Conservation (phyloP, 2,888 invertebrate genomes). For the Byasa hedistus region DNA sequence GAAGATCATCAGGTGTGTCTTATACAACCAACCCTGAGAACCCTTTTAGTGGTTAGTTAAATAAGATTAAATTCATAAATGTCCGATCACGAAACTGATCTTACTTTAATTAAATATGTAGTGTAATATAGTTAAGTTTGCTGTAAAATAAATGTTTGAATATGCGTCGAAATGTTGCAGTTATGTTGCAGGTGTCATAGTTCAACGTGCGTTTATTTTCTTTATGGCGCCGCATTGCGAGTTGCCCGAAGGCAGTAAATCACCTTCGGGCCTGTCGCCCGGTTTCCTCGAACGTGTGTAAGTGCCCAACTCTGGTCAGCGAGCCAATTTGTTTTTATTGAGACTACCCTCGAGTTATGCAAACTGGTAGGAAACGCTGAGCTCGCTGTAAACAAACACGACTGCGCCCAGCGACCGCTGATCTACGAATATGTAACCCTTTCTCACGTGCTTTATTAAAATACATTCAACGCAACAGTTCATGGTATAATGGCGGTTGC, state of each 20-base stretch:
- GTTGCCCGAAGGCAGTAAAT: constrained; percentile 61
- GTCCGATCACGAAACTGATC: background rate
- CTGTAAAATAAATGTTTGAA: constrained; percentile 7
- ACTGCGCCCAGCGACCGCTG: constrained; percentile 54
- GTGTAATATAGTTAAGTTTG: background rate
- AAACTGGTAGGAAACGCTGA: constrained; percentile 76
- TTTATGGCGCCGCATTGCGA: constrained; percentile 32
- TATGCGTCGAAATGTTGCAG: constrained; percentile 24
- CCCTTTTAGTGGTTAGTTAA: background rate
- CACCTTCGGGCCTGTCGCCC: constrained; percentile 67
- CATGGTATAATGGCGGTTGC: constrained; percentile 48
- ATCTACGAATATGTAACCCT: constrained; percentile 42
- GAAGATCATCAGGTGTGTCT: constrained; percentile 16
- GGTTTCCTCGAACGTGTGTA: constrained; percentile 76
- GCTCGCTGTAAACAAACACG: constrained; percentile 74
- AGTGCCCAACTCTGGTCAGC: constrained; percentile 69
- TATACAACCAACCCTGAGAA: background rate
- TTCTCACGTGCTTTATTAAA: constrained; percentile 29
- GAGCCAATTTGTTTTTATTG: constrained; percentile 79
- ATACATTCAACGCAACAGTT: constrained; percentile 37
- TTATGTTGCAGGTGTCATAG: constrained; percentile 31
- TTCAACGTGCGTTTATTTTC: constrained; percentile 33
- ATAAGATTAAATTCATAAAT: background rate
- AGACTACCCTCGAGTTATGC: constrained; percentile 78
- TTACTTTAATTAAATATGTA: constrained; percentile 2